Conservation (phyloP, 2,113 vertebrate species). For the Toxotes jaculatrix region DNA sequence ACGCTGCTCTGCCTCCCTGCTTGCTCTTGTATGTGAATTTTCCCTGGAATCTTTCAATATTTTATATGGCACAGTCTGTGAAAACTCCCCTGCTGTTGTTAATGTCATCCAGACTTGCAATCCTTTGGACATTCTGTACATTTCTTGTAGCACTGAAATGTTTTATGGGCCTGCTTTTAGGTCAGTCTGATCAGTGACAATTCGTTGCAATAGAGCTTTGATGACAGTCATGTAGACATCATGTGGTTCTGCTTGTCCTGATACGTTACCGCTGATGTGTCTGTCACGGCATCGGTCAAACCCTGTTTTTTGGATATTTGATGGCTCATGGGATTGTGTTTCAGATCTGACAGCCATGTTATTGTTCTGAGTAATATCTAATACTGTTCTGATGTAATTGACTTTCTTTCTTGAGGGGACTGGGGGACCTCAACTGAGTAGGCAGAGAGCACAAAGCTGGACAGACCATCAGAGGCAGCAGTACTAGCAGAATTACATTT, state of each 20-base stretch:
- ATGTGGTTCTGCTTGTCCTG: constrained; percentile 16
- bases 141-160: background rate
- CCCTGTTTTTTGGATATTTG: background rate
- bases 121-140: background rate
- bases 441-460: background rate
- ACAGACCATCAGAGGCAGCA: too few species aligned
- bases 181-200: constrained; percentile 21
- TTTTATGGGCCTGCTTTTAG: constrained; percentile 26
- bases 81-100: constrained; percentile 21
- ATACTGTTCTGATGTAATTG: constrained; percentile 4
- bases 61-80: constrained; percentile 24
- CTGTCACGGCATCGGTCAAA: constrained; percentile 7
- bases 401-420: constrained; percentile 1
- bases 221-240: background rate
- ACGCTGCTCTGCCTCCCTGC: constrained; percentile 4
- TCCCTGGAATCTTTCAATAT: constrained; percentile 43
- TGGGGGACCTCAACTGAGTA: background rate
- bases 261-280: background rate
- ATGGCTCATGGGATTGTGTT: constrained; percentile 1
- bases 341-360: constrained; percentile 23
- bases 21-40: constrained; percentile 1
- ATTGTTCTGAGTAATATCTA: background rate
- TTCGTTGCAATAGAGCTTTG: background rate
- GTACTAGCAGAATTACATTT: too few species aligned
- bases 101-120: constrained; percentile 34